Evolutionary conservation across 2,888 invertebrate species (phyloP).

Genomic region (Ceraclea dissimilis): DNA sequence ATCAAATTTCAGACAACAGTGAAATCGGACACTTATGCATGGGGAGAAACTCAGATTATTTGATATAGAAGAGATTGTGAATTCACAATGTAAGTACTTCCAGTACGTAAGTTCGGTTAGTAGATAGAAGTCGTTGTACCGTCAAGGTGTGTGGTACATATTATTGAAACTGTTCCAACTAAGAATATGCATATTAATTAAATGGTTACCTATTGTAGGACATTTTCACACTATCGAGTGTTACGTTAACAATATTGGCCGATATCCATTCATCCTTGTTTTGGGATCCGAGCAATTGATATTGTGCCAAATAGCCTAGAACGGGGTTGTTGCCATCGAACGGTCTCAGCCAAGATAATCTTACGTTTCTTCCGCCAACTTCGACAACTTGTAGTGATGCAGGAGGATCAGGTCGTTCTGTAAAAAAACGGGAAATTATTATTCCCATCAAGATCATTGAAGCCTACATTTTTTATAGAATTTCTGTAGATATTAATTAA

Average conservation of each 20-base stretch:
- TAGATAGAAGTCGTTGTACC: no score
- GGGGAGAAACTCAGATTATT: no score
- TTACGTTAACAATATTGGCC: constrained; percentile 23
- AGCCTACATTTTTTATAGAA: not conserved
- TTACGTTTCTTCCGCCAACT: constrained; percentile 52
- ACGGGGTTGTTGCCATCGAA: constrained; percentile 64
- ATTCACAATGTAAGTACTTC: no score
- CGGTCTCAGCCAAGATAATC: constrained; percentile 55
- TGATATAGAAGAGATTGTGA: no score
- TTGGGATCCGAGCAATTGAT: constrained; percentile 36
- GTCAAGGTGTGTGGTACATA: no score
- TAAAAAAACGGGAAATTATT: not conserved
- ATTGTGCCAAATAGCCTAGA: constrained; percentile 57
- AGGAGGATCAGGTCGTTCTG: constrained; percentile 62
- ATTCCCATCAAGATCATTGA: not conserved
- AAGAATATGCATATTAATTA: no score
- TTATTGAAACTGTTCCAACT: no score
- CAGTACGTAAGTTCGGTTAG: no score
- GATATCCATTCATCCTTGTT: constrained; percentile 24
- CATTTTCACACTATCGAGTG: constrained; percentile 30
- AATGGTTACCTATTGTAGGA: constrained; percentile 20
- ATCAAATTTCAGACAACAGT: no score
- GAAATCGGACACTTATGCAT: no score
- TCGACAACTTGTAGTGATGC: constrained; percentile 51
- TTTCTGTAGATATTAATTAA: not conserved